These are phyloP conservation scores for Clepsis dumicolana DNA, from an alignment of 2,888 invertebrate genomes.

Conservation along the genomic window DNA sequence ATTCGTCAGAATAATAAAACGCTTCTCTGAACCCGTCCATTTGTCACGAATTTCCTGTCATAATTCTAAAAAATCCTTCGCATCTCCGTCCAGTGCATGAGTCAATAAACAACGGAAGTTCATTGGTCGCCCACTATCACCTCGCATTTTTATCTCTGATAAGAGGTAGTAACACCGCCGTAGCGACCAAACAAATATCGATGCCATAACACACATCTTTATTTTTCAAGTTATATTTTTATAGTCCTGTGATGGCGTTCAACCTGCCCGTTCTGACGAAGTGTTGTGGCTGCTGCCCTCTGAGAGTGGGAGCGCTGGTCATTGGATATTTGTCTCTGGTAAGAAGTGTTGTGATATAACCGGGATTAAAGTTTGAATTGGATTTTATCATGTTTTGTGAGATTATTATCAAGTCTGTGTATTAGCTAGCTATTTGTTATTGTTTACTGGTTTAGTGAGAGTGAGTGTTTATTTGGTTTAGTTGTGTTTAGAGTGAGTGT, in stretches of 20 bases:
- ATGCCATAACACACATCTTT: neutral
- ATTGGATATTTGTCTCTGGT: conserved; percentile 77
- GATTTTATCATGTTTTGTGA: neutral
- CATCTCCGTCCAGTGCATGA: conserved; percentile 9
- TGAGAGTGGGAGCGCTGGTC: conserved; percentile 67
- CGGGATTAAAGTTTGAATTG: neutral
- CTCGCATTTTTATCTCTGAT: conserved; percentile 28
- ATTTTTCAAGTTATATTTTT: conserved; percentile 22
- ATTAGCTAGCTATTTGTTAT: too few species aligned
- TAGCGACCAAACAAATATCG: conserved; percentile 25
- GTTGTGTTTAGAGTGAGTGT: neutral
- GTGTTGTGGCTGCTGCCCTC: conserved; percentile 72
- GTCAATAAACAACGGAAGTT: conserved; percentile 16
- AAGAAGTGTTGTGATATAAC: conserved; percentile 52
- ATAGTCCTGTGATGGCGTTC: conserved; percentile 49
- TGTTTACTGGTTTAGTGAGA: neutral
- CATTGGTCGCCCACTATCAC: conserved; percentile 34
- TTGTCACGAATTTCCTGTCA: neutral
- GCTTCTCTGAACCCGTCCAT: neutral
- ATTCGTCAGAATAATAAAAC: neutral
- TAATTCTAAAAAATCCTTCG: neutral
- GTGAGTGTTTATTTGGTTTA: too few species aligned
- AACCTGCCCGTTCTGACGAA: conserved; percentile 62
- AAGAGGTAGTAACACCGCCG: conserved; percentile 23
- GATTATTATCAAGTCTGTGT: neutral